phyloP scores from a whole-genome alignment of 2,888 invertebrate species.

The Polydesmus complanatus region DNA sequence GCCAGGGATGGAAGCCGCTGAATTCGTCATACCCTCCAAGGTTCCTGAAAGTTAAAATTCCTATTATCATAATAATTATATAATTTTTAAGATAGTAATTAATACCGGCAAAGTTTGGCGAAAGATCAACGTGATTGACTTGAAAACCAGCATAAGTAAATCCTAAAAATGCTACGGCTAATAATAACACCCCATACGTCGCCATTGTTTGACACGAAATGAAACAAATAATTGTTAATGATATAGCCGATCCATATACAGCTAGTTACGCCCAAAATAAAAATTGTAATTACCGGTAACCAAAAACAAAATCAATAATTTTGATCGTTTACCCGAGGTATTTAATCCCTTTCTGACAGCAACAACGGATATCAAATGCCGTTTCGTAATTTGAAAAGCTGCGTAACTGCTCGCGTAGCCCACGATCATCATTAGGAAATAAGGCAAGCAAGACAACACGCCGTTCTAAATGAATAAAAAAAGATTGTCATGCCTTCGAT shows the following conservation, averaged over 20 bases:
- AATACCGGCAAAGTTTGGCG: slow-evolving; percentile 24
- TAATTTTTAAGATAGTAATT: too few relatives aligned
- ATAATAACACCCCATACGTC: background rate
- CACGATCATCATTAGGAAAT: background rate
- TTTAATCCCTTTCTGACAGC: background rate
- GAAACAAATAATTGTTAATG: background rate
- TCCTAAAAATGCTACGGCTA: slow-evolving; percentile 20
- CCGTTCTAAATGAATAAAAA: slow-evolving; percentile 6
- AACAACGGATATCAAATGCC: background rate
- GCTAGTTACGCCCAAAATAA: background rate
- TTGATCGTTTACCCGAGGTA: background rate
- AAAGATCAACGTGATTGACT: slow-evolving; percentile 21
- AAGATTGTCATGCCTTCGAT: too few relatives aligned
- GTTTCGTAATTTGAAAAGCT: background rate
- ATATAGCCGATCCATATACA: background rate
- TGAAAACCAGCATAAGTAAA: slow-evolving; percentile 22
- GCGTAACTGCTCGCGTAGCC: background rate
- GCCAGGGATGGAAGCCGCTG: slow-evolving; percentile 21
- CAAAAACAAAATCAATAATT: too few relatives aligned
- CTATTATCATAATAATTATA: too few relatives aligned
- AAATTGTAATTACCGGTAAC: background rate
- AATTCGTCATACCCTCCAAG: slow-evolving; percentile 22
- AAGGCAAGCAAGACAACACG: background rate
- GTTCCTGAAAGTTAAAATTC: too few relatives aligned
- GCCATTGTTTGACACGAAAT: background rate